Percentiles rank a stretch among this genome's conserved stretches.
Evolutionary conservation across 2,888 invertebrate species (phyloP).

Genomic region (Drosophila meridionalis): DNA sequence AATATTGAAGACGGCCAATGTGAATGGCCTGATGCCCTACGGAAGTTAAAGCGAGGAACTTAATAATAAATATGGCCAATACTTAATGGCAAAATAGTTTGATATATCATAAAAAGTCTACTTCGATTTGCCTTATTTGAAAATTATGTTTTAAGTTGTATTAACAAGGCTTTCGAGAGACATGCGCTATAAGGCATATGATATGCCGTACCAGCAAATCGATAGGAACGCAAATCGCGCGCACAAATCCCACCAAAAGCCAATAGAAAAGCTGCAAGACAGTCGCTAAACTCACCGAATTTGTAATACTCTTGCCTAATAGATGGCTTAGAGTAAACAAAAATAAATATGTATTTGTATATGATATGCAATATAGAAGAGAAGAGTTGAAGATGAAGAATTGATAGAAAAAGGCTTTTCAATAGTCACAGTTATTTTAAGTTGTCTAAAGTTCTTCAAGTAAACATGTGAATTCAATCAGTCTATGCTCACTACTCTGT

Average conservation of each 20-base stretch:
- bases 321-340: neutral
- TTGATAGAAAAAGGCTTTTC: too few relatives aligned
- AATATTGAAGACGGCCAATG: conserved; percentile 19
- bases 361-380: too few relatives aligned
- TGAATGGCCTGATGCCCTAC: conserved; percentile 20
- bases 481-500: too few relatives aligned
- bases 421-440: too few relatives aligned
- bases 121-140: neutral
- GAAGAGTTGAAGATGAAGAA: too few relatives aligned
- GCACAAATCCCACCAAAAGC: conserved; percentile 3
- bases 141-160: neutral
- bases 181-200: neutral
- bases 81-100: neutral
- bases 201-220: neutral
- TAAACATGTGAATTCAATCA: too few relatives aligned
- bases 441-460: too few relatives aligned
- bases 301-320: neutral
- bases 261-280: neutral
- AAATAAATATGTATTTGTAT: too few relatives aligned
- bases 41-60: neutral
- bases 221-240: neutral
- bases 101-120: neutral
- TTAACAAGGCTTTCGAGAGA: neutral
- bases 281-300: neutral
- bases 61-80: neutral